Evolutionary conservation across 1,140 invertebrate species (phyloP), one percentile per base, ranked within the genome.

Genomic region (Zophobas atratus): DNA sequence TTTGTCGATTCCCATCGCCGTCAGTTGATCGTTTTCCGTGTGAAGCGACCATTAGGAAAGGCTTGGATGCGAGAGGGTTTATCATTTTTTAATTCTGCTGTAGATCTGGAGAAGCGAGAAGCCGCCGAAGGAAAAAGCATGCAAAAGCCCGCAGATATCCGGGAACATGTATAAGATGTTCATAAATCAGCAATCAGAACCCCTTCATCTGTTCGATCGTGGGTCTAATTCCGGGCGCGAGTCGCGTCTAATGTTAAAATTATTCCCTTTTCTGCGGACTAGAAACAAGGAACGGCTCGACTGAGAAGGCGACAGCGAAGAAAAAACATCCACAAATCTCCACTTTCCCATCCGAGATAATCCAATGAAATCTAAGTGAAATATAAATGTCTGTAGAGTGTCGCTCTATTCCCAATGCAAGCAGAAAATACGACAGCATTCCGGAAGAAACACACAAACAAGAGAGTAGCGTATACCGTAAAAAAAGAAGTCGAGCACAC

Each of bases 351-450:
- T 80, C 70, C 67, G 55, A 76, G 72, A 75, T 80, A 80, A 80
- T 80, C 79, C 79, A 80, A 80, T 80, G 75, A 70, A 80, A 71
- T 70, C 76, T 78, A 80, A 80, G 79, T 80, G 79, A 80, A 80
- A 80, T 80, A 80, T 80, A 80, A 80, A 80, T 77, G 79, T 78
- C 57, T 71, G 72, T 63, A 77, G 76, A 46, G 60, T 76, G 78
- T 79, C 78, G 60, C 75, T 67, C 76, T 51, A 77, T 75, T 77
- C 71, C 72, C 79, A 70, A 78, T 77, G 76, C 67, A 77, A 77
- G 67, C 20, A 71, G 63, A 70, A 77, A 77, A 77, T 71, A 77
- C 49, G 76, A 71, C 46, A 71, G 63, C 63, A 57, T 63, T 36
- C 67, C 36, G 49, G 49, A 77, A 53, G 76, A 72, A 77, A 71